Evolutionary conservation across 2,888 invertebrate genomes (phyloP).

Genomic region (Cataglyphis altisquamis): DNA sequence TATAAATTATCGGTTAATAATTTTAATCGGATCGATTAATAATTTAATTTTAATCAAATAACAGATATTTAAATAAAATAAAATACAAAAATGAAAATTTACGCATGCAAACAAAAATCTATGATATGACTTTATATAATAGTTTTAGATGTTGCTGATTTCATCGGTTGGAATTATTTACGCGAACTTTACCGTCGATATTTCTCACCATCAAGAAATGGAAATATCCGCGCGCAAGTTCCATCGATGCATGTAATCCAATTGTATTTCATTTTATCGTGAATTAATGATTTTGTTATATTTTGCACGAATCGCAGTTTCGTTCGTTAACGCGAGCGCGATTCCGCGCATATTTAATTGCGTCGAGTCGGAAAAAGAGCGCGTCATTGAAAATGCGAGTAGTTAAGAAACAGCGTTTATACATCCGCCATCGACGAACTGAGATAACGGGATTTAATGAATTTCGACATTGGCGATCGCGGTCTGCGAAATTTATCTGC

Average conservation of each 20-base stretch:
- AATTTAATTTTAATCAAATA: background rate
- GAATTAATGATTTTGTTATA: conserved; percentile 26
- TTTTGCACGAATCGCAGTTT: conserved; percentile 9
- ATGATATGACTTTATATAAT: background rate
- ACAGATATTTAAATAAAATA: background rate
- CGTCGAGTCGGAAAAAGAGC: background rate
- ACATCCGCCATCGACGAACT: conserved; percentile 14
- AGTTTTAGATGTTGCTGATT: background rate
- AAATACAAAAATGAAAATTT: background rate
- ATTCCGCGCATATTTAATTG: conserved; percentile 26
- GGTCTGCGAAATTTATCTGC: conserved; percentile 30
- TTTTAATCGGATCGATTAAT: background rate
- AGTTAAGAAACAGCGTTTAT: conserved; percentile 32
- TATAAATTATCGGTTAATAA: background rate
- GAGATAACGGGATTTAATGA: conserved; percentile 63
- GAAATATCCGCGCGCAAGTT: background rate
- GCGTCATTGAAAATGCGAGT: conserved; percentile 17
- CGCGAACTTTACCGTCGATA: background rate
- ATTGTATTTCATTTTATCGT: conserved; percentile 10
- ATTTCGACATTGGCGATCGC: conserved; percentile 36
- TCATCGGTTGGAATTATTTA: background rate
- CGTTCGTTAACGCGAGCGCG: conserved; percentile 8
- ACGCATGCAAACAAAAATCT: background rate
- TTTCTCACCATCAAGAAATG: background rate
- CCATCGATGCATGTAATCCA: background rate